phyloP scores from a whole-genome alignment of 2,888 invertebrate genomes.

The Noctua pronuba region DNA sequence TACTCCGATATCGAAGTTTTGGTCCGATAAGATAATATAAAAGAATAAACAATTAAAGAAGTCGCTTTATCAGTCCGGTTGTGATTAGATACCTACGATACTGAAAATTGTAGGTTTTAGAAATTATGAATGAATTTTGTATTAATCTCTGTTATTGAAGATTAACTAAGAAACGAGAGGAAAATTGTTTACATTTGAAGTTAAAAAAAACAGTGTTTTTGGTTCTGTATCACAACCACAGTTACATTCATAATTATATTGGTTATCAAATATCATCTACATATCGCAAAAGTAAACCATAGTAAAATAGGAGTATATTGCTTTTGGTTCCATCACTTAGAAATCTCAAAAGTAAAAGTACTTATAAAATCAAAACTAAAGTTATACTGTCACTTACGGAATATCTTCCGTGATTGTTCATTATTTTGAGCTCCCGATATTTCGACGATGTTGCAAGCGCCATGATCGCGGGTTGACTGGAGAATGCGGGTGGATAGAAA shows the following conservation, averaged over 20 bases:
- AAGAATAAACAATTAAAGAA: slow-evolving; percentile 22
- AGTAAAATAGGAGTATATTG: neutral
- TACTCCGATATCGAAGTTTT: slow-evolving; percentile 21
- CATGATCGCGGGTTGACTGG: too few species aligned
- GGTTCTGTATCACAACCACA: neutral
- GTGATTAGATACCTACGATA: slow-evolving; percentile 28
- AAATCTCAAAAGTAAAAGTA: neutral
- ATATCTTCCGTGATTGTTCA: too few species aligned
- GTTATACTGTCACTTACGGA: too few species aligned
- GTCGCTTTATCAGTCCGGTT: neutral
- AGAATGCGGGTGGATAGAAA: too few species aligned
- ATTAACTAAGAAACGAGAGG: neutral
- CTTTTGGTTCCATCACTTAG: neutral
- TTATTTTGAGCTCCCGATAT: too few species aligned
- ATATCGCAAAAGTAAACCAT: neutral
- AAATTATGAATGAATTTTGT: slow-evolving; percentile 22
- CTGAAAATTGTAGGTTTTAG: neutral
- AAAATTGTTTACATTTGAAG: neutral
- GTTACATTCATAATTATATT: neutral
- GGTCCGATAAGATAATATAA: slow-evolving; percentile 30
- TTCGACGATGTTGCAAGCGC: too few species aligned
- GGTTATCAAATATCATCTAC: neutral
- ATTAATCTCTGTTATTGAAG: neutral
- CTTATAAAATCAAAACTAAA: neutral
- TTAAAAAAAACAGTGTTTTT: neutral